phyloP scores from a whole-genome alignment of 35 echinoderm and acorn worm species.

The Heliocidaris tuberculata region DNA sequence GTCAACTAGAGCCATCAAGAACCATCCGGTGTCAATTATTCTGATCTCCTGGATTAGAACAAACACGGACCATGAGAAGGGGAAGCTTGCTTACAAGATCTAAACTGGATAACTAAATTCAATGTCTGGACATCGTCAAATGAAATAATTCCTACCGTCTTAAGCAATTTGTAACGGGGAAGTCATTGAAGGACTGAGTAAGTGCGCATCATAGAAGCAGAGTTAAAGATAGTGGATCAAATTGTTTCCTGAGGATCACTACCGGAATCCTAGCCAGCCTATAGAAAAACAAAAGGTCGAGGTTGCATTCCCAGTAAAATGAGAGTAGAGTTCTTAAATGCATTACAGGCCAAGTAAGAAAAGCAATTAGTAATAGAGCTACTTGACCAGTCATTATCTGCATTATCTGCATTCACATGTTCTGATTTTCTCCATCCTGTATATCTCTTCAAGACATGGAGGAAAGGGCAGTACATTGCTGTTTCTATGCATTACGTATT shows the following conservation, averaged over 20 bases:
- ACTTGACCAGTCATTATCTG: not conserved
- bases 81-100: not conserved
- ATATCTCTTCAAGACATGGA: too few species aligned
- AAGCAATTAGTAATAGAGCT: not conserved
- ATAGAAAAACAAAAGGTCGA: not conserved
- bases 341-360: not conserved
- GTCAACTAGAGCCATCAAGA: not conserved
- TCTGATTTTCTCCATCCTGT: not conserved
- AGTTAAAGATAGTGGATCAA: conserved; percentile 3
- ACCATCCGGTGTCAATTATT: not conserved
- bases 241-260: not conserved
- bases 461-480: too few species aligned
- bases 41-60: not conserved
- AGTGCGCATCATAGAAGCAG: not conserved
- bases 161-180: conserved; percentile 20
- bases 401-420: not conserved
- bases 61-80: not conserved
- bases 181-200: not conserved
- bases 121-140: conserved; percentile 24
- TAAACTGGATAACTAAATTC: not conserved
- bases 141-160: conserved; percentile 23
- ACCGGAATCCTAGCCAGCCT: not conserved
- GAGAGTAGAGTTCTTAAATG: not conserved
- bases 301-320: not conserved
- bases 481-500: too few species aligned